Evolutionary conservation across 2,888 invertebrate species (phyloP).

Genomic region (Melangyna quadrimaculata): DNA sequence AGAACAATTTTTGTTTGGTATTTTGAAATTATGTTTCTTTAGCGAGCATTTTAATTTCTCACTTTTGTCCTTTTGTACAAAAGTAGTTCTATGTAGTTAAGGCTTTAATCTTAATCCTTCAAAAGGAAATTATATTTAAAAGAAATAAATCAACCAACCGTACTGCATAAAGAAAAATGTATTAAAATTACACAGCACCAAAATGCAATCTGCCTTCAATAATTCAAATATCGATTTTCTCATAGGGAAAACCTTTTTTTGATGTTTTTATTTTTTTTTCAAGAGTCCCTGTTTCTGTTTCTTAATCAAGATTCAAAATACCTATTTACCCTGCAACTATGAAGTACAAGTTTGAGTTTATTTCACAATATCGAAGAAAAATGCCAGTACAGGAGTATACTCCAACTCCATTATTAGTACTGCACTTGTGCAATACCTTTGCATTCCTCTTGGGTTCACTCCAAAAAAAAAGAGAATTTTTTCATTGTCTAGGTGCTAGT

Average conservation of each 20-base stretch:
- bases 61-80: too few species aligned
- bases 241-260: not conserved
- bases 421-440: conserved; percentile 19
- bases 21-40: too few species aligned
- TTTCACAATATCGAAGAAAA: conserved; percentile 3
- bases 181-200: too few species aligned
- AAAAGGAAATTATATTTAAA: too few species aligned
- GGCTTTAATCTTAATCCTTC: too few species aligned
- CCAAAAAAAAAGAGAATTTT: conserved; percentile 57
- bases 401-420: conserved; percentile 50
- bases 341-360: not conserved
- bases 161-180: too few species aligned
- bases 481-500: conserved; percentile 45
- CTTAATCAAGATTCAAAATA: conserved; percentile 8
- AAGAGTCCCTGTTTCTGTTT: not conserved
- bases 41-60: too few species aligned
- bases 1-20: too few species aligned
- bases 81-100: too few species aligned
- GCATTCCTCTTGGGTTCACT: conserved; percentile 21
- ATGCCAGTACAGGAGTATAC: not conserved
- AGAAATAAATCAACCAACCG: too few species aligned
- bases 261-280: not conserved
- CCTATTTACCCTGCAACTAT: not conserved
- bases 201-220: not conserved
- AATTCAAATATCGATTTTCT: not conserved